Base-by-base conservation (phyloP, 2,888 invertebrate species). In the Buathra laborator region DNA sequence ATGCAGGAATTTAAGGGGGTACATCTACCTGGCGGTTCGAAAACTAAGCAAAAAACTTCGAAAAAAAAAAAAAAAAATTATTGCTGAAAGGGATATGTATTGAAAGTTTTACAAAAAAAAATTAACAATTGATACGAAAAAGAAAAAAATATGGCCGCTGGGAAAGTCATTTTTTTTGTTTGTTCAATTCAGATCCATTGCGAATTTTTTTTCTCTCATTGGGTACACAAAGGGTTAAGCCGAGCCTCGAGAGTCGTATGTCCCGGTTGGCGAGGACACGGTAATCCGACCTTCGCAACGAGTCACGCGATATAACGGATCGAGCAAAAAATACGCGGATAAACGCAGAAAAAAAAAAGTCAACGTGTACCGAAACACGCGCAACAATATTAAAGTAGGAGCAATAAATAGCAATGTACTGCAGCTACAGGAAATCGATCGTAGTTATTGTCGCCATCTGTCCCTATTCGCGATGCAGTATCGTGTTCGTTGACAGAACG, bases 381-480 rank as follows among this genome's bases (percentile, higher is more conserved):
- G 43, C 37, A 51, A 43, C 29, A 29, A 70, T 53, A 79, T 56
- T 56, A 16, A 56, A 56, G 16, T 75, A 75, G 72, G 29, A 56
- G 32, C 16, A 43, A 53, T 19, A 14, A 44, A 51, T 29, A 62
- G 62, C 43, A 83, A 64, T 70, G 62, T 14, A 66, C 59, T 62
- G 24, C 64, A 75, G 70, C 70, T 79, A 68, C 51, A 64, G 83
- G 75, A 71, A 79, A 83, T 83, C 70, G 70, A 83, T 83, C 37
- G 44, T 56, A 29, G 64, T 79, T 70, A 56, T 64, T 71, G 75
- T 70, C 79, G 43, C 78, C 68, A 74, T 46, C 10, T 71, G 64
- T 76, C 37, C 37, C 37, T 37, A 9, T 37, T 37, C 37, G 44
- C 37, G 62, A 68, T 51, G 51, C 64, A 68, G 85, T 76, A 66